These are phyloP conservation scores for Lagocephalus sceleratus DNA, from an alignment of 2,797 vertebrate species.

Conservation along the genomic window DNA sequence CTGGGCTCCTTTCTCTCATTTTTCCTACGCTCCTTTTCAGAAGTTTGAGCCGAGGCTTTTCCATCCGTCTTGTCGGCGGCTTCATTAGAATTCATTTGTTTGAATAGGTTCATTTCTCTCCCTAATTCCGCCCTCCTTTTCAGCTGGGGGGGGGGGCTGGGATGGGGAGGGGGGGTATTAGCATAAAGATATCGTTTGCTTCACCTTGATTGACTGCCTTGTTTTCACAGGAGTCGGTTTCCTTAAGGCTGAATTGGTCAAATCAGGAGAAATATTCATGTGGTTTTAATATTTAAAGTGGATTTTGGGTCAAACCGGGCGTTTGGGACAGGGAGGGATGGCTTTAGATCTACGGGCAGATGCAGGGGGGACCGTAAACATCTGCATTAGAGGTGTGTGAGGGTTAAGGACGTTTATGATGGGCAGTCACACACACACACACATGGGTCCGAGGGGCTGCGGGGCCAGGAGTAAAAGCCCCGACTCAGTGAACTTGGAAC, in stretches of 20 bases:
- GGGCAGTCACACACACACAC: not conserved
- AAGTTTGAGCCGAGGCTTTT: slow-evolving; percentile 43
- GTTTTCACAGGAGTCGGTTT: slow-evolving; percentile 26
- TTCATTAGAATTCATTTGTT: slow-evolving; percentile 69
- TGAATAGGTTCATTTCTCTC: slow-evolving; percentile 53
- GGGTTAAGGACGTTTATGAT: too few relatives aligned
- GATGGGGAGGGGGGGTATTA: slow-evolving; percentile 41
- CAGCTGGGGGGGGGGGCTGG: slow-evolving; percentile 4
- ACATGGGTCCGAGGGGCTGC: slow-evolving; percentile 21
- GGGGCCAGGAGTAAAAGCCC: slow-evolving; percentile 54
- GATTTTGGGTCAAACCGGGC: not conserved
- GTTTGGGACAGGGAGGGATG: not conserved
- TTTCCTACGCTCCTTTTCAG: slow-evolving; percentile 53
- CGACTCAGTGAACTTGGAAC: slow-evolving; percentile 55
- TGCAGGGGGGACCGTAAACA: not conserved
- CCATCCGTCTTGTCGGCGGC: slow-evolving; percentile 46
- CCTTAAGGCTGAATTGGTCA: not conserved
- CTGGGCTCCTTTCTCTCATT: slow-evolving; percentile 60
- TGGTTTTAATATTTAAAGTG: slow-evolving; percentile 4
- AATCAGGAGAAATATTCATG: not conserved
- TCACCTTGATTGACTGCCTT: slow-evolving; percentile 45
- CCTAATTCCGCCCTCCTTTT: slow-evolving; percentile 19
- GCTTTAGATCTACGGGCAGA: not conserved
- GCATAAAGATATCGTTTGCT: slow-evolving; percentile 49
- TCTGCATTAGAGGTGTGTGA: not conserved